Conservation (phyloP, 2,888 invertebrate genomes). For the Caradrina kadenii region DNA sequence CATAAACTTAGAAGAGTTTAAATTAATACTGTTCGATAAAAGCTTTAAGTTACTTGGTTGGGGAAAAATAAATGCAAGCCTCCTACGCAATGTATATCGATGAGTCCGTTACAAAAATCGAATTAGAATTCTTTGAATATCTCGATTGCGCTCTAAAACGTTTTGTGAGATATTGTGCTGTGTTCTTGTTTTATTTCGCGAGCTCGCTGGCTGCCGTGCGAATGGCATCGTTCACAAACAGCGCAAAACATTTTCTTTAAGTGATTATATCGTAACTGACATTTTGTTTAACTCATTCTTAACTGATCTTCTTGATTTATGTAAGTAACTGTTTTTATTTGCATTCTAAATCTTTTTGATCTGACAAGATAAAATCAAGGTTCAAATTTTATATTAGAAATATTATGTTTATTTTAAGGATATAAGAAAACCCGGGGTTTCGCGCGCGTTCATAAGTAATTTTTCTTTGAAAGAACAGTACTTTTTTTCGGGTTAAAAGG, state of each 20-base stretch:
- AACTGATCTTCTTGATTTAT: constrained; percentile 60
- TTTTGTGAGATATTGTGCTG: constrained; percentile 74
- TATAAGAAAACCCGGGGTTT: too few species aligned
- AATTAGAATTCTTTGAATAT: constrained; percentile 83
- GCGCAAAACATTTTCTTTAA: constrained; percentile 46
- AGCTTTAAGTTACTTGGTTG: constrained; percentile 52
- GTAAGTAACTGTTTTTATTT: constrained; percentile 29
- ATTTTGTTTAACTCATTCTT: constrained; percentile 64
- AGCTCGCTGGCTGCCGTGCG: constrained; percentile 55
- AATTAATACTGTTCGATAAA: constrained; percentile 37
- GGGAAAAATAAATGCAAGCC: constrained; percentile 67
- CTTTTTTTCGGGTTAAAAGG: too few species aligned
- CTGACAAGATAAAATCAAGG: background rate
- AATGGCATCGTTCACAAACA: constrained; percentile 58
- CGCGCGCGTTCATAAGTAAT: too few species aligned
- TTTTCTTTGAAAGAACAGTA: too few species aligned
- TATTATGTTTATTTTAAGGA: too few species aligned
- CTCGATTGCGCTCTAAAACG: constrained; percentile 69
- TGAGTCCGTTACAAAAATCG: constrained; percentile 73
- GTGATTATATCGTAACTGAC: constrained; percentile 61
- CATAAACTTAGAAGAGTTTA: background rate
- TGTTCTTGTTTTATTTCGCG: constrained; percentile 67
- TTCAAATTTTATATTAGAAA: too few species aligned
- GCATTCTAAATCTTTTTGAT: constrained; percentile 23
- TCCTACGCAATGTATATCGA: constrained; percentile 74